Conservation (phyloP, 2,888 invertebrate genomes). For the Lordiphosa andalusiaca region DNA sequence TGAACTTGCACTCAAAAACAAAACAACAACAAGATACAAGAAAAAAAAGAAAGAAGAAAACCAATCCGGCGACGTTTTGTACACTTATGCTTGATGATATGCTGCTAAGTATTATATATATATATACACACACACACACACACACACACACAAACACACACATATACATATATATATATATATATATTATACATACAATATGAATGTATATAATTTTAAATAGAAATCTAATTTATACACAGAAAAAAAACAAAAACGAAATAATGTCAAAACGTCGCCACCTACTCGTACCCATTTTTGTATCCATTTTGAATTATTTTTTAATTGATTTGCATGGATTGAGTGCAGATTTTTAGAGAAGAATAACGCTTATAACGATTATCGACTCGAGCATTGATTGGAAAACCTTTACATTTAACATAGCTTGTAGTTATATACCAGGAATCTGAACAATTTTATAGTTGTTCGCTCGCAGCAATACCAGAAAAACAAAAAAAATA, state of each 20-base stretch:
- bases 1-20: constrained; percentile 59
- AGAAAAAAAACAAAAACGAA: constrained; percentile 29
- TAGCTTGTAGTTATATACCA: constrained; percentile 13
- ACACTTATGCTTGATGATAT: constrained; percentile 34
- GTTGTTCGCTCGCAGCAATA: too few relatives aligned
- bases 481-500: too few relatives aligned
- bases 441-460: background rate
- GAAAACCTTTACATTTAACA: constrained; percentile 9
- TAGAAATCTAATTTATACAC: constrained; percentile 57
- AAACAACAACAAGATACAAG: constrained; percentile 10
- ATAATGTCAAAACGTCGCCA: constrained; percentile 58
- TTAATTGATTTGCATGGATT: background rate
- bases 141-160: constrained; percentile 4
- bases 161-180: constrained; percentile 20
- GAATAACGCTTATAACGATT: too few relatives aligned
- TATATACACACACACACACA: constrained; percentile 6
- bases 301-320: constrained; percentile 65
- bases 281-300: constrained; percentile 61
- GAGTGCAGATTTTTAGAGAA: too few relatives aligned
- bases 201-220: constrained; percentile 64
- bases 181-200: constrained; percentile 23
- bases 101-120: constrained; percentile 19
- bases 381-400: too few relatives aligned
- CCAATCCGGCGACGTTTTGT: constrained; percentile 40
- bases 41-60: too few relatives aligned